Conservation (phyloP, 2,797 vertebrate genomes). For the Lepus oiostolus region DNA sequence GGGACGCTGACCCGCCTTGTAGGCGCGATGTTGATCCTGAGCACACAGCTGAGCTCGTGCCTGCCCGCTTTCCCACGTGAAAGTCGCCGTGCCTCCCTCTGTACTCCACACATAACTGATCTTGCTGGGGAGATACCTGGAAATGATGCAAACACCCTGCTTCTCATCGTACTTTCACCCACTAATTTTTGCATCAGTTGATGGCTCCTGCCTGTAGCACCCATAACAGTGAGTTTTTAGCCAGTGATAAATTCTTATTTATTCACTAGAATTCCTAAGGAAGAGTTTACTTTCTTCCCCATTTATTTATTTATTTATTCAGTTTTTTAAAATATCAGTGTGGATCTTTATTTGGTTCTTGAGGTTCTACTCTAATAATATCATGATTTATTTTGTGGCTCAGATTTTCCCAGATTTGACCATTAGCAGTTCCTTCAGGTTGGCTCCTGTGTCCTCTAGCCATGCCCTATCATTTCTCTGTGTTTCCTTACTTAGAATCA, state of each 20-base stretch:
- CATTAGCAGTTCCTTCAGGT: not conserved
- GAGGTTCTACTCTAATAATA: not conserved
- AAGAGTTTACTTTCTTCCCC: not conserved
- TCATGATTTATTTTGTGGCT: not conserved
- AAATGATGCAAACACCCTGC: not conserved
- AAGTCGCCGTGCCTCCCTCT: constrained; percentile 35
- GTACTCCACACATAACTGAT: not conserved
- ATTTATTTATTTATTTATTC: not conserved
- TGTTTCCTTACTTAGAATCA: not conserved
- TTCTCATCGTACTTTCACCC: not conserved
- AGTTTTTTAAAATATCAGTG: not conserved
- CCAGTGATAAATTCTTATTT: not conserved
- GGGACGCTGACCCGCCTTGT: not conserved
- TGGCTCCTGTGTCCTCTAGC: not conserved
- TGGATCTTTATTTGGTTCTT: constrained; percentile 10
- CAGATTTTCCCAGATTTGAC: not conserved
- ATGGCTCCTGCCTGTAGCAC: not conserved
- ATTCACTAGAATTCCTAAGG: not conserved
- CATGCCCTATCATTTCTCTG: not conserved
- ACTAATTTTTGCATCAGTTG: not conserved
- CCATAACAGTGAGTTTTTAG: not conserved
- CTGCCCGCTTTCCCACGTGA: not conserved
- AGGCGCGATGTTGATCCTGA: not conserved
- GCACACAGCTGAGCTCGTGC: not conserved
- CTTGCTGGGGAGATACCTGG: not conserved